Evolutionary conservation across 2,888 invertebrate species (phyloP).

Genomic region (Drosophila stalkeri): DNA sequence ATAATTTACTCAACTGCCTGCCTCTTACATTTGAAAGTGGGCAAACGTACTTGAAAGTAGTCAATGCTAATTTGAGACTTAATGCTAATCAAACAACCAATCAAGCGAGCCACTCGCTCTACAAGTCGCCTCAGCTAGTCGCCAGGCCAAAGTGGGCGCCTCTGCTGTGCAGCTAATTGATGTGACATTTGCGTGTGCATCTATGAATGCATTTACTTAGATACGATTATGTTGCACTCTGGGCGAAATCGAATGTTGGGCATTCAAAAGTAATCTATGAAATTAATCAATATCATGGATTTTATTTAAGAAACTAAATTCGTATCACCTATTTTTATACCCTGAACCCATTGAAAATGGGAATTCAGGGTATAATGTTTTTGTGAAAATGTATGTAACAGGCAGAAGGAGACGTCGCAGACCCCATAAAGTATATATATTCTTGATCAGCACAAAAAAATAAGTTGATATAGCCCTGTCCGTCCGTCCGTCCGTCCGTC

Average conservation of each 20-base stretch:
- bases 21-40: conserved; percentile 67
- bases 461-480: no score
- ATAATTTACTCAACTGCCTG: conserved; percentile 60
- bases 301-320: not conserved
- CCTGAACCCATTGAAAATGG: no score
- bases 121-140: conserved; percentile 7
- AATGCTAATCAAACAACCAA: conserved; percentile 33
- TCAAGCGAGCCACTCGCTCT: conserved; percentile 15
- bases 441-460: no score
- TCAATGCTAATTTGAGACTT: conserved; percentile 56
- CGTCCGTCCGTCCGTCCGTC: no score
- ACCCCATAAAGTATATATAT: no score
- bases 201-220: conserved; percentile 54
- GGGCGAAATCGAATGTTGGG: not conserved
- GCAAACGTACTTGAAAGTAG: conserved; percentile 39
- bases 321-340: not conserved
- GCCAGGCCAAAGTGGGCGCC: conserved; percentile 29
- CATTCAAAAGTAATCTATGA: not conserved
- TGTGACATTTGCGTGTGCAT: conserved; percentile 73
- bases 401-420: no score
- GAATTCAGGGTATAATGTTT: no score
- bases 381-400: no score
- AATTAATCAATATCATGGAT: not conserved
- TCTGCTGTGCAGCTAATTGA: conserved; percentile 56
- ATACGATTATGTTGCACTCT: conserved; percentile 39